Evolutionary conservation across 2,888 invertebrate genomes (phyloP).

Genomic region (Gymnoscelis rufifasciata): DNA sequence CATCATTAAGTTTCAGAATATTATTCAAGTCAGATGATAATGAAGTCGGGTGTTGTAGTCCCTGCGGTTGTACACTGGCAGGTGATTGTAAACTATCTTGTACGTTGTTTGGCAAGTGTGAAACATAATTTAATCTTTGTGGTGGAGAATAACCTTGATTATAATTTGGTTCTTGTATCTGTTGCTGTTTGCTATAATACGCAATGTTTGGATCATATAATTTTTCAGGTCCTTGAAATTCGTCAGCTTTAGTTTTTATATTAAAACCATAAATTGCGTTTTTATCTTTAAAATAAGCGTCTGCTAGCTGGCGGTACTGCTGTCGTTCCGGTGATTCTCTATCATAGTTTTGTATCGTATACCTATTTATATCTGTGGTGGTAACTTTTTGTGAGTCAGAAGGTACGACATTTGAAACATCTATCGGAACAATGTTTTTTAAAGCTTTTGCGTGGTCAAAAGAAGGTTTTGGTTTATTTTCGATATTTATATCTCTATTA

Average conservation of each 20-base stretch:
- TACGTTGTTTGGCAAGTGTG: slow-evolving; percentile 43
- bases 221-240: slow-evolving; percentile 44
- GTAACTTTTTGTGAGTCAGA: slow-evolving; percentile 48
- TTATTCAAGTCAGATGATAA: slow-evolving; percentile 46
- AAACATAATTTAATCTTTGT: slow-evolving; percentile 42
- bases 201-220: slow-evolving; percentile 45
- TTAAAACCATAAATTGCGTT: slow-evolving; percentile 59
- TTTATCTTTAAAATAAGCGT: slow-evolving; percentile 68
- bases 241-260: slow-evolving; percentile 59
- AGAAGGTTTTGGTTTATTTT: slow-evolving; percentile 54
- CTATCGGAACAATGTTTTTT: slow-evolving; percentile 72
- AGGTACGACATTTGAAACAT: slow-evolving; percentile 64
- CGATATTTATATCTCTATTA: slow-evolving; percentile 44
- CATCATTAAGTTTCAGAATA: slow-evolving; percentile 63
- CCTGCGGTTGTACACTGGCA: slow-evolving; percentile 45
- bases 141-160: slow-evolving; percentile 43
- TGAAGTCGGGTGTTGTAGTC: slow-evolving; percentile 43
- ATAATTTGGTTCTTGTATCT: slow-evolving; percentile 42
- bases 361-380: slow-evolving; percentile 40
- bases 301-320: slow-evolving; percentile 56
- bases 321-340: slow-evolving; percentile 58
- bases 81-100: slow-evolving; percentile 50
- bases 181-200: slow-evolving; percentile 48
- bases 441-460: slow-evolving; percentile 73
- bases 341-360: slow-evolving; percentile 41